phyloP scores from a whole-genome alignment of 2,797 vertebrate genomes.

The Pseudocheirus occidentalis region DNA sequence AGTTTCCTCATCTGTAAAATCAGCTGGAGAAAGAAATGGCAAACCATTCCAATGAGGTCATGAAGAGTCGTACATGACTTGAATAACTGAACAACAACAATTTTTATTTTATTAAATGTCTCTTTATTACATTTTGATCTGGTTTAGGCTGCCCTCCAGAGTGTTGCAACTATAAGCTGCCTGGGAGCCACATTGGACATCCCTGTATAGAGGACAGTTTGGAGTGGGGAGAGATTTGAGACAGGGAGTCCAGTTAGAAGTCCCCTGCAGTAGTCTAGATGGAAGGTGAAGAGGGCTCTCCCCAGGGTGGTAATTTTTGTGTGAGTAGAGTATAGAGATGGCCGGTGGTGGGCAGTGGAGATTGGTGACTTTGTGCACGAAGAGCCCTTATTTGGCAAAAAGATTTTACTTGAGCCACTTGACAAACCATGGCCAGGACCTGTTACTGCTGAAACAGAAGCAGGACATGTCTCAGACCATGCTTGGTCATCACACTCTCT shows the following conservation, averaged over 20 bases:
- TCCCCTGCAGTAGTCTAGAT: background rate
- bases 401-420: background rate
- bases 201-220: background rate
- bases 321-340: background rate
- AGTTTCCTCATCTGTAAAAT: background rate
- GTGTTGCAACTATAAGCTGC: no score
- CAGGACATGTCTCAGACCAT: conserved; percentile 55
- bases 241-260: background rate
- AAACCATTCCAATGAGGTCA: background rate
- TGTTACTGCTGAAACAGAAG: conserved; percentile 60
- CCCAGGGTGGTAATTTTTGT: background rate
- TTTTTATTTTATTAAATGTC: background rate
- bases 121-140: background rate
- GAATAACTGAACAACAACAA: background rate
- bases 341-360: background rate
- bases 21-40: background rate
- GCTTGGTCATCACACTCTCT: conserved; percentile 11
- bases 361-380: conserved; percentile 65
- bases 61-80: background rate
- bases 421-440: background rate
- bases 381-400: conserved; percentile 23
- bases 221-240: background rate
- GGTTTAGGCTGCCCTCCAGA: no score
- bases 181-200: background rate
- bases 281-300: background rate